Evolutionary conservation across 2,797 vertebrate species (phyloP).

Genomic region (Mus spretus): DNA sequence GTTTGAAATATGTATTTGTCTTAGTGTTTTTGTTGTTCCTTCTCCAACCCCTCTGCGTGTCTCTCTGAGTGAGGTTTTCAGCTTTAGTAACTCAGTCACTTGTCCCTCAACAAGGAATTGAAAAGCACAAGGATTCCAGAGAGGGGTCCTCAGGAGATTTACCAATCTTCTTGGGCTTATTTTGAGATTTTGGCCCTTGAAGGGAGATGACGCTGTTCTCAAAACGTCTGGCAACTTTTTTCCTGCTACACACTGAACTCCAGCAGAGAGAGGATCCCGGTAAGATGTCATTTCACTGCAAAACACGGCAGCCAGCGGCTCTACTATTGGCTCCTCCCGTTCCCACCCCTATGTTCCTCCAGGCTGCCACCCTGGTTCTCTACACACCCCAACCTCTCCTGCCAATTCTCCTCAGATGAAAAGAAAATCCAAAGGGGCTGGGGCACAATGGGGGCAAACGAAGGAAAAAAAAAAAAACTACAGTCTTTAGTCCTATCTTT

Average conservation of each 20-base stretch:
- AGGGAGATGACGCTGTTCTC: slow-evolving; percentile 79
- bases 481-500: slow-evolving; percentile 87
- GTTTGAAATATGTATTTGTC: slow-evolving; percentile 11
- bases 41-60: not conserved
- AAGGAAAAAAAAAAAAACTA: slow-evolving; percentile 74
- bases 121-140: slow-evolving; percentile 61
- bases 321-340: slow-evolving; percentile 24
- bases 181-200: slow-evolving; percentile 78
- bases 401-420: slow-evolving; percentile 87
- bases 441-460: slow-evolving; percentile 84
- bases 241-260: slow-evolving; percentile 84
- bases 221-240: slow-evolving; percentile 84
- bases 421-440: slow-evolving; percentile 87
- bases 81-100: slow-evolving; percentile 47
- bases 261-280: slow-evolving; percentile 82
- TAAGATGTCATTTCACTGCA: slow-evolving; percentile 77
- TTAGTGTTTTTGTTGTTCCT: not conserved
- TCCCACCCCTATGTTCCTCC: slow-evolving; percentile 43
- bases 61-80: slow-evolving; percentile 57
- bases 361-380: not conserved
- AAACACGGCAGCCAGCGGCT: not conserved
- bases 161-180: slow-evolving; percentile 64
- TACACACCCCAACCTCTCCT: slow-evolving; percentile 76
- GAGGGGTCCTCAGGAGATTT: not conserved
- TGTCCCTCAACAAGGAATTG: slow-evolving; percentile 54